Base-by-base conservation (phyloP, 2,113 vertebrate species). In the Anhinga rufa region DNA sequence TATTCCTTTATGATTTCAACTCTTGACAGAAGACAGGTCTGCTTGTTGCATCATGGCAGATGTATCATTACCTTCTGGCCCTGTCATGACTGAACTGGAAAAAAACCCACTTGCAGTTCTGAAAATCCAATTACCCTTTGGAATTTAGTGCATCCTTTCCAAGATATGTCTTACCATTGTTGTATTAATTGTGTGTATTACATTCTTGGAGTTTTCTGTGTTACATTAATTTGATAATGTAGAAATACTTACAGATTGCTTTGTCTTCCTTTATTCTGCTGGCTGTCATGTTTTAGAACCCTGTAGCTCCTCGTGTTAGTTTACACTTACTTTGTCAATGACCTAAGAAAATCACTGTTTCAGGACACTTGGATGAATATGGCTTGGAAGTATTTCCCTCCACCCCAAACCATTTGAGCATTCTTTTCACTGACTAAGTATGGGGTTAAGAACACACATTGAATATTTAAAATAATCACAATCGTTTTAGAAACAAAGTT, bases 1-100 rank as follows among this genome's bases (percentile, higher is more conserved):
- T 99, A 99, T 99, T 99, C 99, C 98, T 99, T 99, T 98, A 99
- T 99, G 99, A 99, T 99, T 99, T 99, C 98, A 98, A 94, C 97
- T 98, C 98, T 97, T 99, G 99, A 99, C 99, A 99, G 99, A 98
- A 98, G 99, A 99, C 99, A 99, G 98, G 98, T 98, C 98, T 98
- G 98, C 98, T 98, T 98, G 98, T 99, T 99, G 98, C 98, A 99
- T 99, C 98, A 98, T 98, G 99, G 98, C 99, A 99, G 98, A 98
- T 98, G 98, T 98, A 99, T 99, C 98, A 98, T 99, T 99, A 99
- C 98, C 98, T 99, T 98, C 98, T 99, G 98, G 98, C 99, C 99
- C 98, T 99, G 99, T 99, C 99, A 99, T 95, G 97, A 97, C 98
- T 98, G 98, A 99, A 98, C 96, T 97, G 98, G 96, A 76, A 84